phyloP scores from a whole-genome alignment of 2,888 invertebrate genomes.

The Pyrrhosoma nymphula region DNA sequence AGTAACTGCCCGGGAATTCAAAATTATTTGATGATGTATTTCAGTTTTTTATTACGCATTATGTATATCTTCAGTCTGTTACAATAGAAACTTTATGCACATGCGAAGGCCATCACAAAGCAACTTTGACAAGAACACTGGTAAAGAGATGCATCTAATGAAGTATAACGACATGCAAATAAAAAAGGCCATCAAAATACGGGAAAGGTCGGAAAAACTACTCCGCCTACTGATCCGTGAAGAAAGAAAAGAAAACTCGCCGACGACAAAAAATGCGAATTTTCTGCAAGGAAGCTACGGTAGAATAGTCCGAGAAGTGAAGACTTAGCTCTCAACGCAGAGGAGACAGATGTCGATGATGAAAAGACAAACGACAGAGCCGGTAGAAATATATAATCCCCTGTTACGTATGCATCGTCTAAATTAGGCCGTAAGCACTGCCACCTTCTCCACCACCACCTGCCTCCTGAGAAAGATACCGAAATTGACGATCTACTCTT shows the following conservation, averaged over 20 bases:
- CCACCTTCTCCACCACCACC: no score
- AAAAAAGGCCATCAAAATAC: neutral
- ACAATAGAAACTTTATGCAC: neutral
- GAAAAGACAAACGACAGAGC: no score
- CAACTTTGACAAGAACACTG: no score
- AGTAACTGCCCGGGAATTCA: neutral
- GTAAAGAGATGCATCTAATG: neutral
- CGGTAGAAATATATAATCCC: no score
- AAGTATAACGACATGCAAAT: neutral
- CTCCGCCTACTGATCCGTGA: neutral
- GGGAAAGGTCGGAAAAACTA: neutral
- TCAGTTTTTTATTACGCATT: neutral
- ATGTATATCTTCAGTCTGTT: neutral
- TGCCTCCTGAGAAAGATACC: no score
- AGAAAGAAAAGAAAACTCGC: neutral
- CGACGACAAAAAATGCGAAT: neutral
- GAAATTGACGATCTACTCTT: no score
- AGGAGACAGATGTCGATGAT: no score
- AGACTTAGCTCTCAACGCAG: no score
- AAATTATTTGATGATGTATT: neutral
- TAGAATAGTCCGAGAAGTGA: neutral
- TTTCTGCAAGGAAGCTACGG: neutral
- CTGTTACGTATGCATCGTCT: no score
- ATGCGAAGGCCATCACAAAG: neutral
- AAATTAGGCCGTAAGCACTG: no score